phyloP scores from a whole-genome alignment of 2,797 vertebrate genomes.

The Xenopus petersii region DNA sequence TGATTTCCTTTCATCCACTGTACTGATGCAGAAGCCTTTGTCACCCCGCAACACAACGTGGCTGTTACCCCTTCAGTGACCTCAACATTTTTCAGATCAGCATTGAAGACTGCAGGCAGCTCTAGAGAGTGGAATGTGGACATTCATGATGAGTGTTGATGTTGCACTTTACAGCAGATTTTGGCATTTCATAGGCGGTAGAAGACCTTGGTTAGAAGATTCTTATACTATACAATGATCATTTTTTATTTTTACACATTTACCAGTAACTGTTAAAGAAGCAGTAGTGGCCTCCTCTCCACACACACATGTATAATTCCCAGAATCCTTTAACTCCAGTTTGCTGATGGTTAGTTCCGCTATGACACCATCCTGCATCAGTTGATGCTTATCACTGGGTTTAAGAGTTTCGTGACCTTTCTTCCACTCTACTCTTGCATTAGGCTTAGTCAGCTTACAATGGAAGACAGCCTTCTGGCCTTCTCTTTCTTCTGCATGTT shows the following conservation, averaged over 20 bases:
- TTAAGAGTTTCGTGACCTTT: slow-evolving; percentile 54
- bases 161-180: too few relatives aligned
- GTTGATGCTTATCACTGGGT: slow-evolving; percentile 24
- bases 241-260: slow-evolving; percentile 17
- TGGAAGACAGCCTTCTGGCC: slow-evolving; percentile 34
- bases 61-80: slow-evolving; percentile 56
- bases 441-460: slow-evolving; percentile 66
- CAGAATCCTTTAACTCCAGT: slow-evolving; percentile 56
- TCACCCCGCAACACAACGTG: slow-evolving; percentile 59
- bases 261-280: slow-evolving; percentile 59
- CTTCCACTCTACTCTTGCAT: slow-evolving; percentile 55
- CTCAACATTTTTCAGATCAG: slow-evolving; percentile 53
- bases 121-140: slow-evolving; percentile 50
- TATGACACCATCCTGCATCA: slow-evolving; percentile 34
- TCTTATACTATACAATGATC: too few relatives aligned
- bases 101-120: slow-evolving; percentile 55
- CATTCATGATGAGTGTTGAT: too few relatives aligned
- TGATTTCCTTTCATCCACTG: slow-evolving; percentile 53
- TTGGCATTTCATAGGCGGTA: too few relatives aligned
- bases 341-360: slow-evolving; percentile 50
- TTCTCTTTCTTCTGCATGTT: slow-evolving; percentile 44
- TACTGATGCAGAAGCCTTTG: slow-evolving; percentile 52
- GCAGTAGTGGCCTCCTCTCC: slow-evolving; percentile 56
- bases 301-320: slow-evolving; percentile 62
- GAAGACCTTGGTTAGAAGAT: too few relatives aligned